These are phyloP conservation scores for Pomatostomus ruficeps DNA, from an alignment of 2,113 vertebrate genomes.

Conservation along the genomic window DNA sequence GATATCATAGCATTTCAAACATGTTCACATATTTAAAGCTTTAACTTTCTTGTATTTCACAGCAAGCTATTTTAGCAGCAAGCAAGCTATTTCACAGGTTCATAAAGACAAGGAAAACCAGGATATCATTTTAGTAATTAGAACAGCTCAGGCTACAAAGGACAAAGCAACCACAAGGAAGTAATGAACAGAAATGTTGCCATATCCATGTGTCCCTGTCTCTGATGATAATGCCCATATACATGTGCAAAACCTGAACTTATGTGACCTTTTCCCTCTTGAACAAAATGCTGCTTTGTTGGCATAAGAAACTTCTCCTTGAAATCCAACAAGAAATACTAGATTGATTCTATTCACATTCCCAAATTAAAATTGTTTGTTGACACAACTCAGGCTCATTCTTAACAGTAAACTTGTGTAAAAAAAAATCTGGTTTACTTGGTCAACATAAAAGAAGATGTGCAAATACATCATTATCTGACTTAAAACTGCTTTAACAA, in stretches of 20 bases:
- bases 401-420: not conserved
- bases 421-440: not conserved
- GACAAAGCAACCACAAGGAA: not conserved
- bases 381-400: not conserved
- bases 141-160: not conserved
- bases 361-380: not conserved
- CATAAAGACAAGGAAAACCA: not conserved
- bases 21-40: not conserved
- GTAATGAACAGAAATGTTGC: not conserved
- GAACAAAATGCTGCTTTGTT: not conserved
- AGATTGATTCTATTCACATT: not conserved
- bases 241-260: not conserved
- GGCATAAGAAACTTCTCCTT: not conserved
- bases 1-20: not conserved
- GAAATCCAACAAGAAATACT: not conserved
- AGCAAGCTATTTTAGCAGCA: not conserved
- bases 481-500: not conserved
- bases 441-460: not conserved
- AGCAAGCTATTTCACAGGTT: not conserved
- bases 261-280: not conserved
- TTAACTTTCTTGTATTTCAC: not conserved
- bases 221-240: not conserved
- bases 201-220: no score
- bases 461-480: not conserved
- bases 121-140: not conserved